Evolutionary conservation across 2,888 invertebrate genomes (phyloP).

Genomic region (Dynastes grantii): DNA sequence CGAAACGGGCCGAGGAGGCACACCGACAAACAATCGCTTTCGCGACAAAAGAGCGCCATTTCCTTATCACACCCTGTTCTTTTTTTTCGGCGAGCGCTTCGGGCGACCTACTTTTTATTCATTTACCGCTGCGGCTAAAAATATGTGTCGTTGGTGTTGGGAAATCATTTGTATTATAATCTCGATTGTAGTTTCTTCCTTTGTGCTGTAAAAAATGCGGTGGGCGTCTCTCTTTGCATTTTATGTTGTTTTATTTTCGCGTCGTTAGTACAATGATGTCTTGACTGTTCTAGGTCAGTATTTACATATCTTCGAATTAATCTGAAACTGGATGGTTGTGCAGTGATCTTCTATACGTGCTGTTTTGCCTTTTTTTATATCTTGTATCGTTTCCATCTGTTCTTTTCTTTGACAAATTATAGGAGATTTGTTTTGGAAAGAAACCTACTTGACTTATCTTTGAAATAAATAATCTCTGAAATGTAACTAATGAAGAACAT

Average conservation of each 20-base stretch:
- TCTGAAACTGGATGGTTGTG: neutral
- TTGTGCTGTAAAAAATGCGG: slow-evolving; percentile 12
- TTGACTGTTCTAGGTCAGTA: slow-evolving; percentile 11
- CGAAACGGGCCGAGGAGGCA: neutral
- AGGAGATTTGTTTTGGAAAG: too few relatives aligned
- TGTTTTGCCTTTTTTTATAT: too few relatives aligned
- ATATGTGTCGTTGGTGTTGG: neutral
- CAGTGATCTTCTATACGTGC: too few relatives aligned
- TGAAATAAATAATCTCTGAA: too few relatives aligned
- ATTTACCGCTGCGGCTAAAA: slow-evolving; percentile 1
- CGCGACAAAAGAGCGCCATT: slow-evolving; percentile 24
- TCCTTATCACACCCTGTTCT: slow-evolving; percentile 36
- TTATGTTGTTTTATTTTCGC: neutral
- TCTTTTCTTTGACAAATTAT: too few relatives aligned
- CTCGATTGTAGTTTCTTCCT: slow-evolving; percentile 13
- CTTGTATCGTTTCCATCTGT: too few relatives aligned
- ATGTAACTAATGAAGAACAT: too few relatives aligned
- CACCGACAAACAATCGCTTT: slow-evolving; percentile 6
- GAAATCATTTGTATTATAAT: slow-evolving; percentile 9
- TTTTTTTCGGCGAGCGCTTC: neutral
- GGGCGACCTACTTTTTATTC: neutral
- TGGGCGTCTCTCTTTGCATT: slow-evolving; percentile 1
- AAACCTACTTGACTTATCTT: too few relatives aligned
- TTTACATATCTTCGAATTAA: slow-evolving; percentile 8
- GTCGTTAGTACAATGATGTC: slow-evolving; percentile 1